Conservation (phyloP, 2,113 vertebrate species). For the Elaphurus davidianus region DNA sequence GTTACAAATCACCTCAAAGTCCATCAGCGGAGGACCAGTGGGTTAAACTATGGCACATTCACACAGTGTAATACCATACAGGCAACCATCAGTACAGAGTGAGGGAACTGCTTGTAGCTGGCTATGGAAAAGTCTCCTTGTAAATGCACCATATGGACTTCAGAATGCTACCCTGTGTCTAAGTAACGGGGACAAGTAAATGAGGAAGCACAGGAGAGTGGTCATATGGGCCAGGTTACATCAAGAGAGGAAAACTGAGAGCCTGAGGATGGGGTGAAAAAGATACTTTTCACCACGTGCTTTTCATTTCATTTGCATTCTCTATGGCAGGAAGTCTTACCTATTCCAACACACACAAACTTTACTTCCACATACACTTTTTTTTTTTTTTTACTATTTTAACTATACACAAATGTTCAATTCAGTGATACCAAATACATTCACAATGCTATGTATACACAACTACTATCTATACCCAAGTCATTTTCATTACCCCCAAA, state of each 20-base stretch:
- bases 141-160: background rate
- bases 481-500: background rate
- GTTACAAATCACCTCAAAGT: background rate
- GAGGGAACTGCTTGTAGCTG: background rate
- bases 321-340: background rate
- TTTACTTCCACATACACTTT: background rate
- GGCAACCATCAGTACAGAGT: background rate
- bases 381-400: background rate
- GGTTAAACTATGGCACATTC: background rate
- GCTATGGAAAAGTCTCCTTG: background rate
- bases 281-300: background rate
- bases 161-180: background rate
- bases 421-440: background rate
- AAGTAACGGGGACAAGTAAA: background rate
- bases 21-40: background rate
- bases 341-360: background rate
- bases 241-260: background rate
- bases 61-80: fast-evolving
- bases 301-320: background rate
- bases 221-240: background rate
- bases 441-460: background rate
- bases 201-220: background rate
- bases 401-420: background rate
- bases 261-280: background rate
- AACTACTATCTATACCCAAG: background rate